Evolutionary conservation across 2,888 invertebrate species (phyloP).

Genomic region (Rhogogaster chlorosoma): DNA sequence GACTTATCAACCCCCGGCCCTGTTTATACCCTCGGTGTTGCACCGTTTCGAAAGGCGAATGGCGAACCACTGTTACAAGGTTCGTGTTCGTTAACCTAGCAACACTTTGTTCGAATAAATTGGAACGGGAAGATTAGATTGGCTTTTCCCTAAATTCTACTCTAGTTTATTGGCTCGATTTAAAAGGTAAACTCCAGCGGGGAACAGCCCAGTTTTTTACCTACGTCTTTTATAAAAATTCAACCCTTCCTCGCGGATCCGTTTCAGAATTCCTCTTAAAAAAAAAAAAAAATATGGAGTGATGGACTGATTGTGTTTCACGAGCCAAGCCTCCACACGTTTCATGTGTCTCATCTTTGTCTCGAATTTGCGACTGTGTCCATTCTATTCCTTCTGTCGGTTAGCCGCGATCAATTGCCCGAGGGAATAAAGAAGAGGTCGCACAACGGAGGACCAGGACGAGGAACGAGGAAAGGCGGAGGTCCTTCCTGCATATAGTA

Average conservation of each 20-base stretch:
- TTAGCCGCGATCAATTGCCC: slow-evolving; percentile 35
- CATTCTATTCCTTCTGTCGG: slow-evolving; percentile 26
- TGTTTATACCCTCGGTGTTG: neutral
- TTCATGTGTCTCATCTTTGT: slow-evolving; percentile 12
- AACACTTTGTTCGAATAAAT: slow-evolving; percentile 37
- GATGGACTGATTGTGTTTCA: slow-evolving; percentile 30
- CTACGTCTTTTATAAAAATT: neutral
- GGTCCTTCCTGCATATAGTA: neutral
- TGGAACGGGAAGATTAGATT: slow-evolving; percentile 36
- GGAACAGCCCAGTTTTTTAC: neutral
- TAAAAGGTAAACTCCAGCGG: slow-evolving; percentile 27
- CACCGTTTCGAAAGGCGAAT: neutral
- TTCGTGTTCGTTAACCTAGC: slow-evolving; percentile 38
- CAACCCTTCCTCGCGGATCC: neutral
- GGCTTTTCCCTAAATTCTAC: slow-evolving; percentile 32
- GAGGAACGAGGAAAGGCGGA: neutral
- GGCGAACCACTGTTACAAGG: slow-evolving; percentile 14
- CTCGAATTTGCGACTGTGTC: neutral
- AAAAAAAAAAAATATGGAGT: neutral
- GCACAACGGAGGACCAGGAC: neutral
- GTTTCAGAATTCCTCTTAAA: neutral
- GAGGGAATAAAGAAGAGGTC: slow-evolving; percentile 15
- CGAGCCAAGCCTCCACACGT: neutral
- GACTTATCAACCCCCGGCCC: slow-evolving; percentile 17
- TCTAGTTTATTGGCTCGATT: slow-evolving; percentile 37